Percentiles rank a stretch among this genome's conserved stretches.
Conservation (phyloP, 2,113 vertebrate species). For the Eubucco bourcierii region DNA sequence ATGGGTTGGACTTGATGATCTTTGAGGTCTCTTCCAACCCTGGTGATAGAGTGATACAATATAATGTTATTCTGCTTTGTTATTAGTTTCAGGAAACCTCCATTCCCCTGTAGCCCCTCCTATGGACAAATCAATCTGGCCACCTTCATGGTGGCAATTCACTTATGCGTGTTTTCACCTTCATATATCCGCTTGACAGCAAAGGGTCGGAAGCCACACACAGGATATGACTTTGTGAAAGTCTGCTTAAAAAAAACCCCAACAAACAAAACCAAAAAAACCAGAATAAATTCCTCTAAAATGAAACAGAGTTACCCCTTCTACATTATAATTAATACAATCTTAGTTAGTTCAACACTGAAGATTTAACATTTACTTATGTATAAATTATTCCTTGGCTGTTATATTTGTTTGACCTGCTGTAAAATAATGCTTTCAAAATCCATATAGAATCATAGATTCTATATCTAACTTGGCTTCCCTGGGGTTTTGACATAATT, state of each 20-base stretch:
- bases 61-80: not conserved
- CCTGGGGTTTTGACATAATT: not conserved
- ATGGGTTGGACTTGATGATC: too few relatives aligned
- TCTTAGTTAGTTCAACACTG: not conserved
- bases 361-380: not conserved
- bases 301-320: not conserved
- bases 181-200: not conserved
- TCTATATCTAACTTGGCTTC: conserved; percentile 24
- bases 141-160: not conserved
- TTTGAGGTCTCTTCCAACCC: too few relatives aligned
- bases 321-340: not conserved
- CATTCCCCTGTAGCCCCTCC: not conserved
- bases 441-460: too few relatives aligned
- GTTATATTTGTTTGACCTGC: not conserved
- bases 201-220: not conserved
- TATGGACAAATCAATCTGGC: not conserved
- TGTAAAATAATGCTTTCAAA: not conserved
- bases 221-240: not conserved
- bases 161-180: not conserved
- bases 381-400: not conserved
- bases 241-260: not conserved
- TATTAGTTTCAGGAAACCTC: not conserved
- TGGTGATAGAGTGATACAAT: too few relatives aligned
- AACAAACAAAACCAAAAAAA: not conserved
- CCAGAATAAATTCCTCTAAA: not conserved